These are phyloP conservation scores for Tamias sibiricus DNA, from an alignment of 2,113 vertebrate species.

Conservation along the genomic window DNA sequence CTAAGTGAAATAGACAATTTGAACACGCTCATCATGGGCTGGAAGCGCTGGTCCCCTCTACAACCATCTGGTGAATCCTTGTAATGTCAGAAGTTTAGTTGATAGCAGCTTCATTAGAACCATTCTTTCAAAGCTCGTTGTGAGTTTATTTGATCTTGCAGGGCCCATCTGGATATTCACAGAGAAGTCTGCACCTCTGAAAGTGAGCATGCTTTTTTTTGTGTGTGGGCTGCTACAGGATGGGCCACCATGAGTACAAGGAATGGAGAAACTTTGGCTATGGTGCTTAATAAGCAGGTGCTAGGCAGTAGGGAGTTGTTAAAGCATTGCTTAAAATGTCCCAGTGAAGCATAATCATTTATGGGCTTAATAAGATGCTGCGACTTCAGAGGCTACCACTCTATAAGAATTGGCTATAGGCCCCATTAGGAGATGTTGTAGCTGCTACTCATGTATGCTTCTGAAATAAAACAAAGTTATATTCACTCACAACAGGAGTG, in stretches of 20 bases:
- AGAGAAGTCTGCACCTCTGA: background rate
- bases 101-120: background rate
- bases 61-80: background rate
- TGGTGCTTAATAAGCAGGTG: no score
- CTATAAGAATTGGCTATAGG: background rate
- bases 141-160: background rate
- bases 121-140: background rate
- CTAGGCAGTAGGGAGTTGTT: background rate
- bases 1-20: background rate
- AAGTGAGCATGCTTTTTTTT: background rate
- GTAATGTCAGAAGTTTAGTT: background rate
- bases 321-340: background rate
- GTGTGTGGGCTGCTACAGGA: background rate
- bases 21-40: background rate
- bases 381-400: background rate
- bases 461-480: background rate
- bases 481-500: background rate
- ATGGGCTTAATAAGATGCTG: background rate
- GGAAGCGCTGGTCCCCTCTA: background rate
- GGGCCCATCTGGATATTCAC: background rate
- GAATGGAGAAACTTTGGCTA: background rate
- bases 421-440: background rate
- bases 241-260: rapidly evolving
- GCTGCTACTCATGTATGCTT: background rate
- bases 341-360: background rate